These are phyloP conservation scores for Xenus cinereus DNA, from an alignment of 2,113 vertebrate species.

Conservation along the genomic window DNA sequence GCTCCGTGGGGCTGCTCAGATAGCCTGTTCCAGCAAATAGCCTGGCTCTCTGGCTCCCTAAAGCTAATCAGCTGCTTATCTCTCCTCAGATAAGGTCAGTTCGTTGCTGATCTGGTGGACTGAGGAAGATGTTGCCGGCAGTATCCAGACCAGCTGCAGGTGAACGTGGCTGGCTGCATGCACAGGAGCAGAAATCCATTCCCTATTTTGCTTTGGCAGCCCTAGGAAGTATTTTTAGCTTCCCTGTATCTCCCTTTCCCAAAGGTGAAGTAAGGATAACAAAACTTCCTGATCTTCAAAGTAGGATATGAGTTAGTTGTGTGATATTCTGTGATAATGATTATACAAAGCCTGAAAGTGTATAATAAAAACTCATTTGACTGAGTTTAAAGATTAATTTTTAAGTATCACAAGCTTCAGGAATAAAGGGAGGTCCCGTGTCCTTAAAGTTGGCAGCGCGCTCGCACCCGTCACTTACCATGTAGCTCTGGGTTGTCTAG, in stretches of 20 bases:
- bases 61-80: neutral
- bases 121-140: neutral
- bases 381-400: neutral
- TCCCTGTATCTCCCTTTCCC: neutral
- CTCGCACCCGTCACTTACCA: neutral
- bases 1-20: neutral
- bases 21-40: neutral
- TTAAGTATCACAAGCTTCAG: neutral
- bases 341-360: neutral
- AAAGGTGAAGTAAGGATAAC: neutral
- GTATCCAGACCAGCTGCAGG: neutral
- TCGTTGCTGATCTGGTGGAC: neutral
- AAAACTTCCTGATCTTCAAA: neutral
- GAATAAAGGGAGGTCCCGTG: neutral
- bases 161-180: fast-evolving
- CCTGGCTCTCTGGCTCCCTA: neutral
- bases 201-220: neutral
- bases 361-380: neutral
- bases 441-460: neutral
- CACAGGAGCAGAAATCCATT: neutral
- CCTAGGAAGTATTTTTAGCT: neutral
- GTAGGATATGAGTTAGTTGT: neutral
- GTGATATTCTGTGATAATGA: neutral
- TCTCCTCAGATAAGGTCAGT: neutral
- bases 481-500: neutral